phyloP scores from a whole-genome alignment of 2,113 vertebrate genomes.

The Sorex araneus region DNA sequence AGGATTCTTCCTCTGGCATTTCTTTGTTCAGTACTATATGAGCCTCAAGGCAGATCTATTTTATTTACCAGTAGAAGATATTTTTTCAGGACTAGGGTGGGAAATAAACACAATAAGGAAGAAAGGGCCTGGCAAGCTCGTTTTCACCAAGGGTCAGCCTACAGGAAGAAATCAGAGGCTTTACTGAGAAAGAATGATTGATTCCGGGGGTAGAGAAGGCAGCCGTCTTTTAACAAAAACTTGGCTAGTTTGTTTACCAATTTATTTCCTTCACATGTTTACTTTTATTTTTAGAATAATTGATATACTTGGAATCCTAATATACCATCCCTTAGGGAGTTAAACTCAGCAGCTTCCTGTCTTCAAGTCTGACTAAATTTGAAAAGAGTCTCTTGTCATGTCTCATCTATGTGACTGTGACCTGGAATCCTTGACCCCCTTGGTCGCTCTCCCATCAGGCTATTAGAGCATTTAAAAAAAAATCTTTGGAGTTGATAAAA shows the following conservation, averaged over 20 bases:
- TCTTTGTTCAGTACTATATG: background rate
- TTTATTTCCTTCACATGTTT: constrained; percentile 77
- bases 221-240: constrained; percentile 61
- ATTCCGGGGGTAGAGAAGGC: constrained; percentile 66
- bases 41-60: background rate
- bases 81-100: background rate
- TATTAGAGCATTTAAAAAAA: no score
- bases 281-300: constrained; percentile 82
- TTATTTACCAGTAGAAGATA: background rate
- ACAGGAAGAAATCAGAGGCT: background rate
- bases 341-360: constrained; percentile 75
- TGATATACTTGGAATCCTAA: constrained; percentile 77
- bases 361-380: constrained; percentile 73
- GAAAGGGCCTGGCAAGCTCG: background rate
- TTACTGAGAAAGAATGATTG: no score
- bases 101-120: constrained; percentile 5
- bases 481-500: background rate
- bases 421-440: background rate
- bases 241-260: constrained; percentile 71
- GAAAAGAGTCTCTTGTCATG: constrained; percentile 35
- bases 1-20: background rate
- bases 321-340: constrained; percentile 73
- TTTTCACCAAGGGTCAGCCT: background rate
- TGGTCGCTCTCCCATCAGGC: background rate
- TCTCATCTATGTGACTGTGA: constrained; percentile 6